These are phyloP conservation scores for Cydia splendana DNA, from an alignment of 1,140 invertebrate genomes.

Conservation along the genomic window DNA sequence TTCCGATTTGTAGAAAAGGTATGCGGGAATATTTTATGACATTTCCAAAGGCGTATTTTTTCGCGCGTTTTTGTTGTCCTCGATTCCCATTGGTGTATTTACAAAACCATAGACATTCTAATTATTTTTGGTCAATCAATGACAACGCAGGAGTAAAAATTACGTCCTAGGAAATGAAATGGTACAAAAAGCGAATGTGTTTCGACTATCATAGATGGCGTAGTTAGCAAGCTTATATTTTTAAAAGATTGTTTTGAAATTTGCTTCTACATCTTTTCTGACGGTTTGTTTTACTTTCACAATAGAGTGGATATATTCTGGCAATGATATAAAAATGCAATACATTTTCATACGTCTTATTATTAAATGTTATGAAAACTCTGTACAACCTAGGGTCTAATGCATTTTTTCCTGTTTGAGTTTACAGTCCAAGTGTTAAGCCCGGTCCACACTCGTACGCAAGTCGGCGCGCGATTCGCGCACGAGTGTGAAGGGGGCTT, in stretches of 20 bases:
- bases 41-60: not conserved
- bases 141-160: not conserved
- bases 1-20: not conserved
- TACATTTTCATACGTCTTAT: slow-evolving; percentile 11
- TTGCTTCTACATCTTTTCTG: not conserved
- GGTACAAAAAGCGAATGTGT: not conserved
- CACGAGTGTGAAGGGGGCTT: no score
- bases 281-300: not conserved
- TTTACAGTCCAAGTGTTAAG: no score
- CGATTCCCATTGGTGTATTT: not conserved
- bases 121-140: not conserved
- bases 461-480: no score
- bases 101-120: slow-evolving; percentile 2
- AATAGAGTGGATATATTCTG: not conserved
- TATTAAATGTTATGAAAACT: not conserved
- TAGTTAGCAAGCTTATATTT: not conserved
- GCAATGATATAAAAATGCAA: not conserved
- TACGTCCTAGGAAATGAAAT: not conserved
- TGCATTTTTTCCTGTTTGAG: no score
- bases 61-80: not conserved
- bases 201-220: not conserved
- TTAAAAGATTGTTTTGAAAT: not conserved
- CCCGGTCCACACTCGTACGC: no score
- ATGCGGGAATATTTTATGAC: not conserved
- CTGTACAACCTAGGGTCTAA: no score